Percentiles rank a stretch among this genome's conserved stretches.
phyloP scores from a whole-genome alignment of 2,113 vertebrate species.

The Manacus vitellinus region DNA sequence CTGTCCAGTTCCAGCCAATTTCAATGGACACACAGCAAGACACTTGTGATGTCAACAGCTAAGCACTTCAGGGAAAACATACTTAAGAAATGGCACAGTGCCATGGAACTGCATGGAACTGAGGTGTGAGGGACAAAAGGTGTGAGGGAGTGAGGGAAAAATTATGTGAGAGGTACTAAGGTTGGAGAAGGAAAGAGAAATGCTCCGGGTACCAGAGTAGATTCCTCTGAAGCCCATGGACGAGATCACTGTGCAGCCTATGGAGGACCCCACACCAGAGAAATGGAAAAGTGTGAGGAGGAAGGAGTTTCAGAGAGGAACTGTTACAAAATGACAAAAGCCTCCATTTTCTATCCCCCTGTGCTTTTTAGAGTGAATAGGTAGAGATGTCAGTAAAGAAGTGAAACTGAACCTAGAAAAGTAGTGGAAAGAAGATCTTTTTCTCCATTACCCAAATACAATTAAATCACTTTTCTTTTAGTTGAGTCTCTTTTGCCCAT shows the following conservation, averaged over 20 bases:
- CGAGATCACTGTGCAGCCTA: background rate
- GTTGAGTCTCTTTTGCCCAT: background rate
- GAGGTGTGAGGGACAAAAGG: background rate
- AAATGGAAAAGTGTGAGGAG: background rate
- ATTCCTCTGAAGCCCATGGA: background rate
- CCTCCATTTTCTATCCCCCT: background rate
- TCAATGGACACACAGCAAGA: background rate
- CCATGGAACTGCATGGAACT: background rate
- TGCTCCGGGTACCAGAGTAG: background rate
- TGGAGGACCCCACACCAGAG: background rate
- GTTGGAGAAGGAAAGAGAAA: background rate
- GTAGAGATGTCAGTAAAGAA: background rate
- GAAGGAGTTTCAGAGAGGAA: background rate
- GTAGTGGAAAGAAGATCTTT: background rate
- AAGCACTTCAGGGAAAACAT: background rate
- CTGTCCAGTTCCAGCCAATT: background rate
- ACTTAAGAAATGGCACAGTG: background rate
- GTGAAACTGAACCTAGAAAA: background rate
- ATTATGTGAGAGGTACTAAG: background rate
- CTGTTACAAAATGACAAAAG: background rate
- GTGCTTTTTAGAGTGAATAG: background rate
- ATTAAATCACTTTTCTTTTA: background rate
- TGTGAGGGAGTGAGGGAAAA: background rate
- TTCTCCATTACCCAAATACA: background rate
- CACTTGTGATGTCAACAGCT: background rate